A percentile compares a stretch with the other conserved stretches of the same genome.
Conservation (phyloP, 2,797 vertebrate genomes). For the Hyperoplus lanceolatus region DNA sequence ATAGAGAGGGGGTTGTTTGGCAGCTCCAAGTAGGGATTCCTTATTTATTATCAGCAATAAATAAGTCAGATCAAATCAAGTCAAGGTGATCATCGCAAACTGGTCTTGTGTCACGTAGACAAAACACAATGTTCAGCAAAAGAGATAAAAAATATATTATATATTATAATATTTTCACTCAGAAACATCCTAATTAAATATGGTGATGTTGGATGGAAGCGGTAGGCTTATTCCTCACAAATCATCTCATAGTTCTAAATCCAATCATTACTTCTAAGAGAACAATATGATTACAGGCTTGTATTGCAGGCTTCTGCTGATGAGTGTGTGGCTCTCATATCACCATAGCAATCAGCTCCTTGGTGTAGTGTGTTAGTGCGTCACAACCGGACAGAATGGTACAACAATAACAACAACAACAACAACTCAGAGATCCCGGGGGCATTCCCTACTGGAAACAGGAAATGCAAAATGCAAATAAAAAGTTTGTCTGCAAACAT, state of each 20-base stretch:
- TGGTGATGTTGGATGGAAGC: neutral
- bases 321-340: neutral
- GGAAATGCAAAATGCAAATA: neutral
- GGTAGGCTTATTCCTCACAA: neutral
- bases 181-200: neutral
- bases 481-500: neutral
- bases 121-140: constrained; percentile 7
- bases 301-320: neutral
- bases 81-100: neutral
- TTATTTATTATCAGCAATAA: constrained; percentile 15
- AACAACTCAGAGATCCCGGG: neutral
- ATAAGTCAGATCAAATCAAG: constrained; percentile 10
- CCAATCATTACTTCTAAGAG: neutral
- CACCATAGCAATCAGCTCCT: neutral
- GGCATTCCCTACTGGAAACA: neutral
- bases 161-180: neutral
- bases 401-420: neutral
- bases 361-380: neutral
- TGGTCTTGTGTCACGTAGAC: neutral
- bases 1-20: neutral
- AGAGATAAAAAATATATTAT: neutral
- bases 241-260: neutral
- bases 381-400: neutral
- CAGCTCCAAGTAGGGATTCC: neutral
- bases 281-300: neutral